phyloP scores from a whole-genome alignment of 2,888 invertebrate species.

The Andrena fulva region DNA sequence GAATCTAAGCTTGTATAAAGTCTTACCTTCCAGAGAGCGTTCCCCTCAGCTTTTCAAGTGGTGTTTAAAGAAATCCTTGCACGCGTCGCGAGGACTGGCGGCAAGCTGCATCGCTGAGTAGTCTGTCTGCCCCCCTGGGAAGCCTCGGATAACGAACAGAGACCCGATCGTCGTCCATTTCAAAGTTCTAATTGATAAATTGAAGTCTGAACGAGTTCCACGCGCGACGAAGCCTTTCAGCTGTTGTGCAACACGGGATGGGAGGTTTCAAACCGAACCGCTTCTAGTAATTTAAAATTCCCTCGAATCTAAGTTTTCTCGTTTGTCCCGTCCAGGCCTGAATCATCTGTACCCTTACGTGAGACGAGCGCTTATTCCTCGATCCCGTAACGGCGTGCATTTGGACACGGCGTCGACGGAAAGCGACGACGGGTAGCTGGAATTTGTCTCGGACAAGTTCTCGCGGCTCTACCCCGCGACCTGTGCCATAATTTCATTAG shows the following conservation, averaged over 20 bases:
- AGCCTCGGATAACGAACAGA: slow-evolving; percentile 6
- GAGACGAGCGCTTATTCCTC: background rate
- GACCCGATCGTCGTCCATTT: slow-evolving; percentile 30
- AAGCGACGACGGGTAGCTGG: background rate
- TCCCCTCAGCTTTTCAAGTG: background rate
- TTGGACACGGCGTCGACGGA: background rate
- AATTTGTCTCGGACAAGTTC: background rate
- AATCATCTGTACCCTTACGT: background rate
- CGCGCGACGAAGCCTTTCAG: slow-evolving; percentile 8
- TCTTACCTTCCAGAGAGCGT: background rate
- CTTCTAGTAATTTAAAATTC: slow-evolving; percentile 50
- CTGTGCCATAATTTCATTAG: slow-evolving; percentile 15
- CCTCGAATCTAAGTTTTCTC: slow-evolving; percentile 55
- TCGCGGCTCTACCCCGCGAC: background rate
- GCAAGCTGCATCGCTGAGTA: background rate
- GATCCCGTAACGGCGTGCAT: background rate
- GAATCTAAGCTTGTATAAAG: slow-evolving; percentile 14
- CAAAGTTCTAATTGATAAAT: slow-evolving; percentile 57
- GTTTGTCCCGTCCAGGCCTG: slow-evolving; percentile 22
- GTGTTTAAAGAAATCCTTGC: background rate
- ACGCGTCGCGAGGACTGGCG: background rate
- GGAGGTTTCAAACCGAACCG: background rate
- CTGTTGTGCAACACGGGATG: slow-evolving; percentile 8
- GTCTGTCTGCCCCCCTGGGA: background rate
- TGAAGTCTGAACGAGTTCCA: slow-evolving; percentile 38